Conservation (phyloP, 1,140 invertebrate species). For the Arctopsyche grandis region DNA sequence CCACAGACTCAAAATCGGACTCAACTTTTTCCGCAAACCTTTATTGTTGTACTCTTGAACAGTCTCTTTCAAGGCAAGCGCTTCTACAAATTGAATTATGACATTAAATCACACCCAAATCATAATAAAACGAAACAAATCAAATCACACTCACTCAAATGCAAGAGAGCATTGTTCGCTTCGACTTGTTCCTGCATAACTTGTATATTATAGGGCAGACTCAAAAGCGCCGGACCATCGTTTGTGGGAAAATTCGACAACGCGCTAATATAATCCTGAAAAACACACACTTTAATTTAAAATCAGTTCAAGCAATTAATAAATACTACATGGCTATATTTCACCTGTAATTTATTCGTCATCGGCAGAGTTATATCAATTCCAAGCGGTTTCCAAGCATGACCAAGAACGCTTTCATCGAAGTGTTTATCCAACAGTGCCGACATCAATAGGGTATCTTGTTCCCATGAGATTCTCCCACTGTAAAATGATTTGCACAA, state of each 20-base stretch:
- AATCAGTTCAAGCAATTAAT: constrained; percentile 21
- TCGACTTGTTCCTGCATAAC: constrained; percentile 45
- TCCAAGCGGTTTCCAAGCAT: constrained; percentile 51
- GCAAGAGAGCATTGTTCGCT: constrained; percentile 34
- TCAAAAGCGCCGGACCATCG: constrained; percentile 45
- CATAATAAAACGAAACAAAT: constrained; percentile 10
- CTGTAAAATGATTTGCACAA: constrained; percentile 41
- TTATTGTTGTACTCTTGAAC: constrained; percentile 37
- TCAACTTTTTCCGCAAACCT: constrained; percentile 46
- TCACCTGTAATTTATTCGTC: constrained; percentile 44
- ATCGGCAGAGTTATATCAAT: constrained; percentile 50
- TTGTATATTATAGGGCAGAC: constrained; percentile 51
- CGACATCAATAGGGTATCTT: constrained; percentile 34
- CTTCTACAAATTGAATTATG: constrained; percentile 18
- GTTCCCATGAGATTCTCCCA: constrained; percentile 44
- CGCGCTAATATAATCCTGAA: constrained; percentile 46
- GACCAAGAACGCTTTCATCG: constrained; percentile 47
- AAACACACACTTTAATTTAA: constrained; percentile 1
- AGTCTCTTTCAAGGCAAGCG: not conserved
- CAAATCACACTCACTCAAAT: constrained; percentile 45
- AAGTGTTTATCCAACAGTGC: constrained; percentile 48
- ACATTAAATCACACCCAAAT: not conserved
- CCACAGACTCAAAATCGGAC: constrained; percentile 49
- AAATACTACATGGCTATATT: not conserved
- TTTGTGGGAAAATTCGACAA: constrained; percentile 43